phyloP scores from a whole-genome alignment of 2,113 vertebrate species.

The Mastomys coucha region DNA sequence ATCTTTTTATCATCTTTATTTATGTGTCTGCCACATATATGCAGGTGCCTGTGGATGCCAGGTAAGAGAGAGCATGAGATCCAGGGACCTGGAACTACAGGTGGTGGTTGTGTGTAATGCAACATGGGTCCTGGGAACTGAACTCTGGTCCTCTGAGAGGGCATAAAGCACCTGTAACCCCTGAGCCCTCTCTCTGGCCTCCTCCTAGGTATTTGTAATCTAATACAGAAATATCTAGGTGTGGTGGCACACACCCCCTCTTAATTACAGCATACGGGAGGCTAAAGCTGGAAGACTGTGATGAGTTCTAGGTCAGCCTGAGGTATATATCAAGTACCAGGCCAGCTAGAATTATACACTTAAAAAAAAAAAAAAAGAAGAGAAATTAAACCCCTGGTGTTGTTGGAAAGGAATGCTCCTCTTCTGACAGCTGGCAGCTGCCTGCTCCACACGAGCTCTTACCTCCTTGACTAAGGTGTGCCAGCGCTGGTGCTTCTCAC shows the following conservation, averaged over 20 bases:
- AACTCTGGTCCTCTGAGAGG: background rate
- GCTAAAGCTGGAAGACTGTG: background rate
- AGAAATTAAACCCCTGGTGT: background rate
- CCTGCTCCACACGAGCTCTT: conserved; percentile 32
- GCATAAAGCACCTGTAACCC: background rate
- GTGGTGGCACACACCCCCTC: background rate
- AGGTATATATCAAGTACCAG: background rate
- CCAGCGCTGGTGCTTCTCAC: conserved; percentile 97
- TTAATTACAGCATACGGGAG: background rate
- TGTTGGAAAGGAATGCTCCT: background rate
- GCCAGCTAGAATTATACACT: background rate
- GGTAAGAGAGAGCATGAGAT: background rate
- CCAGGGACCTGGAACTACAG: background rate
- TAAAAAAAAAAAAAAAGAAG: too few relatives aligned
- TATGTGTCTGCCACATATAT: background rate
- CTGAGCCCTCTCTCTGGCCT: background rate
- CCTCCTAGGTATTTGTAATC: background rate
- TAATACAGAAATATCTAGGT: background rate
- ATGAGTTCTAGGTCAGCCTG: background rate
- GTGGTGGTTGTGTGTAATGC: background rate
- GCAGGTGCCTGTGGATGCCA: background rate
- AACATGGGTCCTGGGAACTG: background rate
- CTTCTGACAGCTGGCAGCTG: background rate
- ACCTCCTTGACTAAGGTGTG: conserved; percentile 95
- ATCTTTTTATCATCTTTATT: background rate